phyloP scores from a whole-genome alignment of 2,888 invertebrate genomes.

The Digitonthophagus gazella region DNA sequence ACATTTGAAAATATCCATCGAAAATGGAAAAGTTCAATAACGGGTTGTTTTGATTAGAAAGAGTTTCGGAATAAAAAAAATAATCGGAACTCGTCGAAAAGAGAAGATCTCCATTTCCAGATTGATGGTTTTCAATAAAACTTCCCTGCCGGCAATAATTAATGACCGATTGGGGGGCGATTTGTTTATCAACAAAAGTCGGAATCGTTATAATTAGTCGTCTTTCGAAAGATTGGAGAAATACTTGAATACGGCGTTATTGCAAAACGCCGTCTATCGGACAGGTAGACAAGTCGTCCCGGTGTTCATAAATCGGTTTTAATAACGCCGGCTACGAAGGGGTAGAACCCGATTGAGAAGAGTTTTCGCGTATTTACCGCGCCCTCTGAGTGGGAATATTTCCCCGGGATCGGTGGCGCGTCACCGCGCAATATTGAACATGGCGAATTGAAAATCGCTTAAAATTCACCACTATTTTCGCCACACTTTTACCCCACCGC shows the following conservation, averaged over 20 bases:
- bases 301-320: background rate
- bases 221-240: background rate
- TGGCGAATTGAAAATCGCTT: conserved; percentile 14
- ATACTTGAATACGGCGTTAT: background rate
- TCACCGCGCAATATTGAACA: conserved; percentile 4
- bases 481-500: conserved; percentile 6
- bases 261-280: background rate
- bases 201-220: background rate
- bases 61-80: background rate
- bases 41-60: background rate
- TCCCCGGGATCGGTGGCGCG: background rate
- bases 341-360: background rate
- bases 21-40: background rate
- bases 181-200: background rate
- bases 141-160: background rate
- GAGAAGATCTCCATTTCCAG: background rate
- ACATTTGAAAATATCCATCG: too few relatives aligned
- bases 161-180: background rate
- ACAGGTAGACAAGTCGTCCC: background rate
- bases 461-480: conserved; percentile 6
- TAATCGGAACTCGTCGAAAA: background rate
- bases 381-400: background rate
- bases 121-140: background rate
- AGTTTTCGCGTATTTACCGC: background rate
- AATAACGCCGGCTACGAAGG: background rate